These are phyloP conservation scores for Pammene aurita DNA, from an alignment of 2,888 invertebrate genomes.

Conservation along the genomic window DNA sequence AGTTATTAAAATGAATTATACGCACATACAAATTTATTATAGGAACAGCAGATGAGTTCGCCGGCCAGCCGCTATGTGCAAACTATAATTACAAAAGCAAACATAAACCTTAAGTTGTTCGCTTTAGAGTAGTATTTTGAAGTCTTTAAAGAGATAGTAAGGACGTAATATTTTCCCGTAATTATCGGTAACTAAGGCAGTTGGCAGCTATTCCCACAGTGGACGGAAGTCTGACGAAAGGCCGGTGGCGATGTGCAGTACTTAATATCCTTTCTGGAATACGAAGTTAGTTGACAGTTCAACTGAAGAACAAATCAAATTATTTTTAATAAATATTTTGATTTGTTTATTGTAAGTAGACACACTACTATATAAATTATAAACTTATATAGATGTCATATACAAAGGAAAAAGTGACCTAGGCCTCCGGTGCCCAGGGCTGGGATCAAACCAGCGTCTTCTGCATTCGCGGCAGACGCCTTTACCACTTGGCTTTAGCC, in stretches of 20 bases:
- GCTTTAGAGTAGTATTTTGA: constrained; percentile 20
- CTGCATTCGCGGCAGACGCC: no score
- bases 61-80: constrained; percentile 16
- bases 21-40: constrained; percentile 25
- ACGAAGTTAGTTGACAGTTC: not conserved
- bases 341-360: no score
- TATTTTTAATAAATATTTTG: no score
- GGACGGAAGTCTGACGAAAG: constrained; percentile 30
- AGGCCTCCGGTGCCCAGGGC: no score
- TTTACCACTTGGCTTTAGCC: no score
- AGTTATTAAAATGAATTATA: constrained; percentile 29
- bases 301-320: not conserved
- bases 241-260: constrained; percentile 13
- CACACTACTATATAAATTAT: no score
- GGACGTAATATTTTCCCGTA: constrained; percentile 36
- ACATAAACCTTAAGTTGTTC: not conserved
- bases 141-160: constrained; percentile 1
- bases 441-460: no score
- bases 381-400: no score
- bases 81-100: constrained; percentile 9
- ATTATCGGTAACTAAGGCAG: constrained; percentile 29
- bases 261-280: constrained; percentile 25
- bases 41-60: constrained; percentile 16
- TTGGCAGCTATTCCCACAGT: constrained; percentile 21
- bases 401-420: no score